Base-by-base conservation (phyloP, 2,888 invertebrate genomes). In the Prosopocoilus inquinatus region DNA sequence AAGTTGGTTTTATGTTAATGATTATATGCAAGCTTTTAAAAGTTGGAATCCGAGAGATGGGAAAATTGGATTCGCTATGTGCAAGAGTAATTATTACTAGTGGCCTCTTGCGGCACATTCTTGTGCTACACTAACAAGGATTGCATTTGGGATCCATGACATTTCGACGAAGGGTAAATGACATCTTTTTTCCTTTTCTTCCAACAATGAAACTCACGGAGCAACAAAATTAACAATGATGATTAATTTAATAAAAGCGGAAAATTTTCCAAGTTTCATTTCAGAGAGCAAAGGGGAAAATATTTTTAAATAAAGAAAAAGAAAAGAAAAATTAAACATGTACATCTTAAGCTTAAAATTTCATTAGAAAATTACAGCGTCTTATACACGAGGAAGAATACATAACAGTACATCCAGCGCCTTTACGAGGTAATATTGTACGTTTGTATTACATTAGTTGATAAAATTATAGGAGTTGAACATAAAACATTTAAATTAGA, bases 21-120 rank as follows among this genome's bases (percentile, higher is more conserved):
- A 72, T 72, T 72, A 72, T 73, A 67, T 71, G 71, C 71, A 72
- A 68, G 73, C 72, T 71, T 72, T 73, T 73, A 70, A 72, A 71
- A 71, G 70, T 72, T 71, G 63, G 64, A 64, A 66, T 66, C 64
- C 64, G 55, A 62, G 60, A 62, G 60, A 55, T 44, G 50, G 51
- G 62, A 44, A 62, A 62, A 62, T 62, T 62, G 62, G 62, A 62
- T 62, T 60, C 61, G 62, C 61, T 57, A 63, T 64, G 64, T 64
- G 59, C 61, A 58, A 58, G 61, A 56, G 68, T 72, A 72, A 72
- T 73, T 72, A 72, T 72, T 71, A 69, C 70, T 68, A 70, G 71
- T 71, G 67, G 70, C 70, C 72, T 71, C 70, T 69, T 58, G 70
- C 70, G 70, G 69, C 67, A 66, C 68, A 70, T 72, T 68, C 61